Base-by-base conservation (phyloP, 2,888 invertebrate genomes). In the Acleris holmiana region DNA sequence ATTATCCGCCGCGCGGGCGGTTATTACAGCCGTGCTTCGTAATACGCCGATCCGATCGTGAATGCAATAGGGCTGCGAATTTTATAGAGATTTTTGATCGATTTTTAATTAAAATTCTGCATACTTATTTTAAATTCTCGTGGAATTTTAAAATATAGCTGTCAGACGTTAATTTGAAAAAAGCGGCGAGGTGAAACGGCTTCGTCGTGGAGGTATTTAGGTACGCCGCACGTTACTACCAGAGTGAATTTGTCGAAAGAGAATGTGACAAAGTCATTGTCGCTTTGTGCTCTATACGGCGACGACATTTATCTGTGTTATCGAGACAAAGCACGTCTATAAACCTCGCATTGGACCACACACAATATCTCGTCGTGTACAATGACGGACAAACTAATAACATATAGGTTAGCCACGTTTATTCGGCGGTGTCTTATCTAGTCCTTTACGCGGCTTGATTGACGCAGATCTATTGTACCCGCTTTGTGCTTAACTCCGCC, bases 241-340 rank as follows among this genome's bases (percentile, higher is more conserved):
- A 83, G 78, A 84, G 84, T 88, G 83, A 84, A 86, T 85, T 88
- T 86, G 88, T 86, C 80, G 81, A 80, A 83, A 84, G 86, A 84
- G 85, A 88, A 86, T 85, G 90, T 85, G 81, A 83, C 85, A 82
- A 81, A 83, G 80, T 84, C 84, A 86, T 88, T 88, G 90, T 89
- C 76, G 79, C 83, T 83, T 89, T 87, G 88, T 88, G 77, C 88
- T 86, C 76, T 82, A 86, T 85, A 90, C 85, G 88, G 87, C 83
- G 84, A 83, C 82, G 80, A 89, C 91, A 91, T 92, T 90, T 91
- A 91, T 92, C 91, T 88, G 84, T 86, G 91, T 89, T 90, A 91
- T 90, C 89, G 81, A 90, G 88, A 92, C 92, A 92, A 92, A 89
- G 86, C 83, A 80, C 78, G 82, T 78, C 88, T 87, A 91, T 91